A percentile compares a stretch with the other conserved stretches of the same genome.
These are phyloP conservation scores for Zaprionus camerounensis DNA, from an alignment of 1,140 invertebrate species.

Conservation along the genomic window DNA sequence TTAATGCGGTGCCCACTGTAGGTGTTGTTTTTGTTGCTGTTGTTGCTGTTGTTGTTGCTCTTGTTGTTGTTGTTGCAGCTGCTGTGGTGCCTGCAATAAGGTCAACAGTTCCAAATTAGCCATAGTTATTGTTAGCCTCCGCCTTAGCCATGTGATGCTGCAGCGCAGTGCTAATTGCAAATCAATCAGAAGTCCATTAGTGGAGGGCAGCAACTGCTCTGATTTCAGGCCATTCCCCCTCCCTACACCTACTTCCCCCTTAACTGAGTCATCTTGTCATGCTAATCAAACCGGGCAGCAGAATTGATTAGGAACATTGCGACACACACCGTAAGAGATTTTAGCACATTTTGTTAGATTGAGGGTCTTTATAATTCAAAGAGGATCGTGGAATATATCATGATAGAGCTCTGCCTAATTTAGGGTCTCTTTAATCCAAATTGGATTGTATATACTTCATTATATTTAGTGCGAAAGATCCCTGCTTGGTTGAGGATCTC, in stretches of 20 bases:
- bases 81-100: conserved; percentile 63
- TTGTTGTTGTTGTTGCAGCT: conserved; percentile 22
- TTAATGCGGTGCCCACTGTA: conserved; percentile 67
- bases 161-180: conserved; percentile 65
- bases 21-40: conserved; percentile 6
- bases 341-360: conserved; percentile 42
- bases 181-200: conserved; percentile 74
- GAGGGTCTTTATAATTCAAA: not conserved
- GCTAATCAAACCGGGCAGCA: conserved; percentile 32
- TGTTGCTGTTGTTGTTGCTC: not conserved
- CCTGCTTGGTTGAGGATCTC: no score
- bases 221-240: not conserved
- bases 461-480: no score
- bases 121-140: conserved; percentile 35
- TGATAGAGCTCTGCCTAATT: no score
- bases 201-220: not conserved
- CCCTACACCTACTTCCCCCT: not conserved
- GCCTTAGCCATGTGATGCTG: conserved; percentile 58
- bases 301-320: conserved; percentile 35
- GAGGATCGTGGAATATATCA: no score
- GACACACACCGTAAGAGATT: not conserved
- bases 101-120: conserved; percentile 55
- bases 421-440: no score
- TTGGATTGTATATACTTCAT: no score
- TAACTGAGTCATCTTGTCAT: conserved; percentile 54